phyloP scores from a whole-genome alignment of 2,888 invertebrate species.

The Heliconius cydno region DNA sequence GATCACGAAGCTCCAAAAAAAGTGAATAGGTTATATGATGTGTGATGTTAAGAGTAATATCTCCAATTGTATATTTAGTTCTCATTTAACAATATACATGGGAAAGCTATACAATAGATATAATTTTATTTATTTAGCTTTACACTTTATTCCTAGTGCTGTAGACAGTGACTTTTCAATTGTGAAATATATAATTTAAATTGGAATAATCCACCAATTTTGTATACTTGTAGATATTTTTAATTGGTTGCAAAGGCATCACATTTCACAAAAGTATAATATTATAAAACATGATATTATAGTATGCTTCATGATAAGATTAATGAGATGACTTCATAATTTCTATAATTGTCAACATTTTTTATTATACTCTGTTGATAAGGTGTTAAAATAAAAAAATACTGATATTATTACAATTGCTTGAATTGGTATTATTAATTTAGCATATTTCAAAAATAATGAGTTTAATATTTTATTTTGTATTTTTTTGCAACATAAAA shows the following conservation, averaged over 20 bases:
- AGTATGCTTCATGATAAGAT: slow-evolving; percentile 7
- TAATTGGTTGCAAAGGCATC: neutral
- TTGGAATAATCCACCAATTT: neutral
- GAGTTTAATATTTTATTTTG: neutral
- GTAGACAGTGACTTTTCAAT: neutral
- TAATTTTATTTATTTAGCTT: neutral
- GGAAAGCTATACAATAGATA: neutral
- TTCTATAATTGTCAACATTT: slow-evolving; percentile 1
- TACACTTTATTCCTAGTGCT: neutral
- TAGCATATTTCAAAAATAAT: neutral
- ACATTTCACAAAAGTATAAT: neutral
- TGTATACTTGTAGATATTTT: neutral
- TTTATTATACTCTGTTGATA: slow-evolving; percentile 10
- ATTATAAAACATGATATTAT: slow-evolving; percentile 8
- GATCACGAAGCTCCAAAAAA: too few species aligned
- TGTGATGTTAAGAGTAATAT: too few species aligned
- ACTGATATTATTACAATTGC: neutral
- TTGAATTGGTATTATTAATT: neutral
- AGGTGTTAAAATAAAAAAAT: neutral
- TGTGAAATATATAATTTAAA: neutral
- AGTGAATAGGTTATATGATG: too few species aligned
- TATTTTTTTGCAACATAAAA: too few species aligned
- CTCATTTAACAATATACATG: too few species aligned
- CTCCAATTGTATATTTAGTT: too few species aligned
- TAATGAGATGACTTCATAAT: slow-evolving; percentile 15